These are phyloP conservation scores for Herpailurus yagouaroundi DNA, from an alignment of 2,113 vertebrate genomes.

Conservation along the genomic window DNA sequence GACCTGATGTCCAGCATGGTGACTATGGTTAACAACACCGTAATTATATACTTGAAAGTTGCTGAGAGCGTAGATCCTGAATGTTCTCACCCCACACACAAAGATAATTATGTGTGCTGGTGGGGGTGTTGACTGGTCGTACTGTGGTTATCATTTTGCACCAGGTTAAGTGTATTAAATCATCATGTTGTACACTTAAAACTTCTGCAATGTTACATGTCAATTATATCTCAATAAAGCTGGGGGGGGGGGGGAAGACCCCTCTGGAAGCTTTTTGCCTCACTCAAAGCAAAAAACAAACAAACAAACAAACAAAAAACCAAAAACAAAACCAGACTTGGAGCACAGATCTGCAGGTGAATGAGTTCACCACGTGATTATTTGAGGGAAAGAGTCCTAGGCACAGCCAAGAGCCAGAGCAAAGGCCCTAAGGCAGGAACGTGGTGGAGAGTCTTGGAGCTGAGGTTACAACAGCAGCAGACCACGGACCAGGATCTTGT, in stretches of 20 bases:
- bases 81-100: background rate
- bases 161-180: background rate
- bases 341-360: background rate
- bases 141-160: background rate
- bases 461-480: background rate
- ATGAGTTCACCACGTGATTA: background rate
- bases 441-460: background rate
- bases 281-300: background rate
- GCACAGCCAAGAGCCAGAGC: background rate
- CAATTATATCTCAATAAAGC: background rate
- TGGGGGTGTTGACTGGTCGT: background rate
- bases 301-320: background rate
- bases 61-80: background rate
- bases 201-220: background rate
- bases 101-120: background rate
- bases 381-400: background rate
- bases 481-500: background rate
- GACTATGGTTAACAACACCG: background rate
- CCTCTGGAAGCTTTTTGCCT: background rate
- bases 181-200: background rate
- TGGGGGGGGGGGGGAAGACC: fast-evolving
- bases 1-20: background rate
- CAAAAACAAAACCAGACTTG: background rate
- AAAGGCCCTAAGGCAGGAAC: background rate
- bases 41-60: background rate